Evolutionary conservation across 2,888 invertebrate species (phyloP), one percentile per base, ranked within the genome.

Genomic region (Trissolcus japonicus): DNA sequence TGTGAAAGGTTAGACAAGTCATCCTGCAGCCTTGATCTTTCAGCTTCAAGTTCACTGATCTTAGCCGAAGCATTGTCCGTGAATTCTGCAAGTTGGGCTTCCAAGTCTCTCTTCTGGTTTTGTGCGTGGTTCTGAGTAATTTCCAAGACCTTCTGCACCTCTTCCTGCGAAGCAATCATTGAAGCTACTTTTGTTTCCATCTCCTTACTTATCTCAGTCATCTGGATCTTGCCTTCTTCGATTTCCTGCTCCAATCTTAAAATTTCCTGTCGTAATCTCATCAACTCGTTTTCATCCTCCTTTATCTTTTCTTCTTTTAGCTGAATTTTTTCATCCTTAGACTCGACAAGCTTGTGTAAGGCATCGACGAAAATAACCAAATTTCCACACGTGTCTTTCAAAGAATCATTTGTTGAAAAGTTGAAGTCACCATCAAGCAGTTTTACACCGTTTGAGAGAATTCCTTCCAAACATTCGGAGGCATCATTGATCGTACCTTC

Each of bases 291-390:
- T 9, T 19, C 1, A n/a, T 60, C 75, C n/a, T 75, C 43, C 19
- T 76, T 67, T 11, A 75, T 63, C 68, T 81, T 71, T 11, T 78
- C 46, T 35, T 78, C 62, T 11, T 80, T 54, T 11, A 50, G 43
- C 74, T 46, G n/a, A n/a, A 60, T 74, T 72, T 21, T 43, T 65
- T 63, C 57, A 65, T 77, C 56, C 76, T 67, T 59, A 67, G 66
- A 35, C 40, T 72, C 14, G 46, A 61, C 48, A 9, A 75, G 25
- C 16, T 60, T 14, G 11, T 78, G 41, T 1, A 78, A 74, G 19
- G 73, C 62, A 25, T 54, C 9, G 16, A 83, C 25, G 41, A 59
- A 35, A 40, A 6, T 71, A 54, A 25, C 60, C 25, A 83, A 16
- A 53, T 54, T 19, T 25, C 76, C 57, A 50, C 73, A 71, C 51